A percentile compares a stretch with the other conserved stretches of the same genome.
Conservation (phyloP, 64 coral and sea anemone genomes). For the Stylophora pistillata region DNA sequence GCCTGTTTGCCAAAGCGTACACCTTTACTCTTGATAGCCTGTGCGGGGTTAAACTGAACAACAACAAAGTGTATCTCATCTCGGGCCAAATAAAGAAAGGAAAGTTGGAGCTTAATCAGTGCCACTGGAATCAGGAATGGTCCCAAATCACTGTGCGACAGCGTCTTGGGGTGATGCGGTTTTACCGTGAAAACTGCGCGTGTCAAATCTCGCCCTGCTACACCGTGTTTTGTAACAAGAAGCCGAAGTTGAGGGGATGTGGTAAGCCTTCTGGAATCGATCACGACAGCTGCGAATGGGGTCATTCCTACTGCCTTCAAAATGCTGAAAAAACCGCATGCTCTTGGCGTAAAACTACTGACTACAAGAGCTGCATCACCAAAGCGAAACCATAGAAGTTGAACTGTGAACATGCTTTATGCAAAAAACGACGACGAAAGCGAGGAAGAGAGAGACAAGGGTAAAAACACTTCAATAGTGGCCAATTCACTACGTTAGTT, state of each 20-base stretch:
- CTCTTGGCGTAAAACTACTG: constrained; percentile 20
- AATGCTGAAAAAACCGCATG: constrained; percentile 9
- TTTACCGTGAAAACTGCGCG: constrained; percentile 44
- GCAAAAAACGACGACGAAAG: not conserved
- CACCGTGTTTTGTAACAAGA: not conserved
- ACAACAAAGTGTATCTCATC: constrained; percentile 38
- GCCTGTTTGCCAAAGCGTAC: constrained; percentile 24
- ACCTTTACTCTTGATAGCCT: not conserved
- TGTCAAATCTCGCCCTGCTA: constrained; percentile 47
- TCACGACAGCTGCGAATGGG: constrained; percentile 11
- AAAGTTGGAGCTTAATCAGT: constrained; percentile 14
- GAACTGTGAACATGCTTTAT: no score
- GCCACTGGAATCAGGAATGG: constrained; percentile 37
- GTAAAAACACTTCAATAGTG: no score
- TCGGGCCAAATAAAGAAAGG: constrained; percentile 3
- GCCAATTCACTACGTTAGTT: no score
- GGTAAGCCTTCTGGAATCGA: not conserved
- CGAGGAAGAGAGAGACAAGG: not conserved
- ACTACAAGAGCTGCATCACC: constrained; percentile 13
- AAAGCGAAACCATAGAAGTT: not conserved
- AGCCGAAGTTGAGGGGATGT: not conserved
- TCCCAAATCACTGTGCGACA: constrained; percentile 7
- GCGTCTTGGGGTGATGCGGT: constrained; percentile 42
- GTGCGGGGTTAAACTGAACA: constrained; percentile 27
- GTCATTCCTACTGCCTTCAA: constrained; percentile 36